Evolutionary conservation across 1,140 invertebrate species (phyloP).

Genomic region (Medauroidea extradentata): DNA sequence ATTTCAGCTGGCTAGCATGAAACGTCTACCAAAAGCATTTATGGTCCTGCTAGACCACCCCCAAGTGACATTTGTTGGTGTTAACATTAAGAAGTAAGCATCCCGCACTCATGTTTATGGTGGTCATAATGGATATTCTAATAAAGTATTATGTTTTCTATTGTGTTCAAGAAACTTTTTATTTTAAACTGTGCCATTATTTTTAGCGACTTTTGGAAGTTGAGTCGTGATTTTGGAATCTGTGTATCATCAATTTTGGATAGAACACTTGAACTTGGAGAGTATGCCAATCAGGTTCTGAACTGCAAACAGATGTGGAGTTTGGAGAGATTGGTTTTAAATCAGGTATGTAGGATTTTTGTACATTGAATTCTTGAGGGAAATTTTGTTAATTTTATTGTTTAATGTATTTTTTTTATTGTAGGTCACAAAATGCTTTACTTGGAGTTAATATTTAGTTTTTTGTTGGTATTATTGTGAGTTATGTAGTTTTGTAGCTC

Average conservation of each 20-base stretch:
- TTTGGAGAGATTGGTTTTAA: slow-evolving; percentile 52
- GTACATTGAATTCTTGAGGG: too few species aligned
- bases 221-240: slow-evolving; percentile 56
- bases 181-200: neutral
- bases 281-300: slow-evolving; percentile 51
- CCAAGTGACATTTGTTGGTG: slow-evolving; percentile 54
- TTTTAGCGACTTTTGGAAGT: slow-evolving; percentile 57
- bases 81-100: slow-evolving; percentile 59
- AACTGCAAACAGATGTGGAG: slow-evolving; percentile 54
- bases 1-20: slow-evolving; percentile 33
- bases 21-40: slow-evolving; percentile 52
- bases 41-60: slow-evolving; percentile 50
- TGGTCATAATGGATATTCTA: too few species aligned
- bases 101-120: too few species aligned
- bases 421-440: too few species aligned
- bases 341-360: slow-evolving; percentile 54
- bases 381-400: too few species aligned
- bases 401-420: too few species aligned
- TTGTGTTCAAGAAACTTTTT: too few species aligned
- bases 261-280: slow-evolving; percentile 56
- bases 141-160: too few species aligned
- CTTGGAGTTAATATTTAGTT: too few species aligned
- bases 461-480: too few species aligned
- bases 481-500: too few species aligned
- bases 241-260: slow-evolving; percentile 47